Evolutionary conservation across 2,113 vertebrate species (phyloP), one percentile per base, ranked within the genome.

Genomic region (Psilopsiagon aurifrons): DNA sequence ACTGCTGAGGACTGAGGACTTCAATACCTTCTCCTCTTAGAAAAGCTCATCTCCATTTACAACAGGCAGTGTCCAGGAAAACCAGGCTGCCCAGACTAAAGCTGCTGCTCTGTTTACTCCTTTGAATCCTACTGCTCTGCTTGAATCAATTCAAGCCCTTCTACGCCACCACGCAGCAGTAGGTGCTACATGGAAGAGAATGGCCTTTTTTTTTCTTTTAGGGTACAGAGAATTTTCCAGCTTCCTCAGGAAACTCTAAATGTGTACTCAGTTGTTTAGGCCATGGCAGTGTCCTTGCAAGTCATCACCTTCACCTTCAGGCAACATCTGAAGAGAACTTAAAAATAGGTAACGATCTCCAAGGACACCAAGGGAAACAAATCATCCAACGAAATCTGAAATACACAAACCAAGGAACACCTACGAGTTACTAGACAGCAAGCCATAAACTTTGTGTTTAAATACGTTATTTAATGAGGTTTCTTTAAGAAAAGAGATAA

Each of bases 381-480:
- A 74, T 60, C 28, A 27, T 49, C 68, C 41, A 35, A 29, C 35
- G 86, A 83, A 67, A 84, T 52, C 6, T 67, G n/a, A 60, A 86
- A 54, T 28, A 62, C 0, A 74, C 9, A n/a, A 82, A 75, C 25
- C 44, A 59, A 75, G 75, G 49, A 81, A 70, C 18, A 90, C 28
- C 44, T 31, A 24, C 16, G n/a, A 55, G 29, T 82, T 37, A 84
- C 52, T 47, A 83, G 62, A 39, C 60, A 92, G 94, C 60, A 92
- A 92, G 76, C 35, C 17, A 71, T 55, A 44, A 87, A 47, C 28
- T 19, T 83, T 82, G 74, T 80, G 20, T 83, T 96, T 69, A 92
- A 91, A 94, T 69, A 60, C 52, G 52, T 83, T 92, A 93, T 94
- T 95, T 94, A 95, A 95, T 87, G 44, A 92, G 41, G 76, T 82